Evolutionary conservation across 2,797 vertebrate species (phyloP).

Genomic region (Tokudaia tokunoshimensis): DNA sequence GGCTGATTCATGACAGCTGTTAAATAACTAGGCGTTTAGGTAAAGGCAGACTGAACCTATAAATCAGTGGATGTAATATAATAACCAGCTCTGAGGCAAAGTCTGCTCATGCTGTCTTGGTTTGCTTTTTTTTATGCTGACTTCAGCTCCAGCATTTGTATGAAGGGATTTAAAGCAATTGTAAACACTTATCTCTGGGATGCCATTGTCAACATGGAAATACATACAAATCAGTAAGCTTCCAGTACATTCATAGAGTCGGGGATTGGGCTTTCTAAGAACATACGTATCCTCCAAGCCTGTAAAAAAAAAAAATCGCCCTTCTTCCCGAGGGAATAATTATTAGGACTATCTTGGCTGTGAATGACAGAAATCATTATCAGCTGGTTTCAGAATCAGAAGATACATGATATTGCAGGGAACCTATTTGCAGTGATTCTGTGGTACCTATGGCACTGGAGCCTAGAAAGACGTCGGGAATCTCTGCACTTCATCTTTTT

Average conservation of each 20-base stretch:
- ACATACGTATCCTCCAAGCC: background rate
- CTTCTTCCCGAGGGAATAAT: background rate
- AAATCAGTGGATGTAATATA: constrained; percentile 85
- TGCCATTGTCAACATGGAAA: constrained; percentile 40
- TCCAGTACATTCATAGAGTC: constrained; percentile 11
- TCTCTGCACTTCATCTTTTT: background rate
- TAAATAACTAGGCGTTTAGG: constrained; percentile 88
- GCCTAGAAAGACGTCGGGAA: background rate
- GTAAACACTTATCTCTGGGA: constrained; percentile 63
- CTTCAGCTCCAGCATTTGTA: constrained; percentile 76
- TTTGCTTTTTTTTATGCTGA: constrained; percentile 79
- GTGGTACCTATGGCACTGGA: background rate
- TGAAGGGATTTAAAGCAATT: constrained; percentile 72
- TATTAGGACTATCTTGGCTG: constrained; percentile 24
- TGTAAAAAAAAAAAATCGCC: background rate
- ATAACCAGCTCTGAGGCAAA: constrained; percentile 79
- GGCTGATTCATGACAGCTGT: constrained; percentile 89
- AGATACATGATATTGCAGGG: background rate
- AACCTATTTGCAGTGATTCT: background rate
- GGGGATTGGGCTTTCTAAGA: constrained; percentile 19
- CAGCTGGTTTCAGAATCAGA: background rate
- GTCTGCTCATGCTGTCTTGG: constrained; percentile 76
- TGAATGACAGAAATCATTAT: background rate
- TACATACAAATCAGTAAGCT: constrained; percentile 55
- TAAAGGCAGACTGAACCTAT: constrained; percentile 85